Conservation (phyloP, 1,140 invertebrate species). For the Eriocheir sinensis region DNA sequence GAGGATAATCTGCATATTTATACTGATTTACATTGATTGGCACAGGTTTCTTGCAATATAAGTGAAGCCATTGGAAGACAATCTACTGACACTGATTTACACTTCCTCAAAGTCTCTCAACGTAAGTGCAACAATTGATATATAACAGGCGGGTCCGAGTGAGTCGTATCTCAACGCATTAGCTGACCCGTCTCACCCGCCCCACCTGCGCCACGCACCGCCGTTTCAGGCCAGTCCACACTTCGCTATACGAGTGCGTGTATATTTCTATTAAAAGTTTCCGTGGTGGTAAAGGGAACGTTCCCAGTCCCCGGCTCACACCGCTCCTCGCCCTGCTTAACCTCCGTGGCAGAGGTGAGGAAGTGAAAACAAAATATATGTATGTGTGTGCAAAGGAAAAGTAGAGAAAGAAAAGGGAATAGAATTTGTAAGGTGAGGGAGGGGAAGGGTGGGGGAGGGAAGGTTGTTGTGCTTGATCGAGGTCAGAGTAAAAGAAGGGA, state of each 20-base stretch:
- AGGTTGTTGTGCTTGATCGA: background rate
- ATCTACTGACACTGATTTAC: too few relatives aligned
- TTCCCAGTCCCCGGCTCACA: background rate
- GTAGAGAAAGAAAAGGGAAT: background rate
- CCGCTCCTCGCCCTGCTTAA: background rate
- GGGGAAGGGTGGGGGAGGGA: background rate
- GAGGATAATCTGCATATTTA: too few relatives aligned
- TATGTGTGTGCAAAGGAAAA: slow-evolving; percentile 25
- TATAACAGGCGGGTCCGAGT: background rate
- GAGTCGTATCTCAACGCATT: background rate
- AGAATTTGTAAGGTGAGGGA: background rate
- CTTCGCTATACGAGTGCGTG: background rate
- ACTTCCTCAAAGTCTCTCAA: too few relatives aligned
- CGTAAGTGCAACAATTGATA: background rate
- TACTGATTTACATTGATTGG: too few relatives aligned
- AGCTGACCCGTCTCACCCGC: background rate
- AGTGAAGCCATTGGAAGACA: too few relatives aligned
- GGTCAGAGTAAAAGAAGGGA: background rate
- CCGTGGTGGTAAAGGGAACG: slow-evolving; percentile 11
- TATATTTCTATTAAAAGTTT: slow-evolving; percentile 27
- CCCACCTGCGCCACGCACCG: background rate
- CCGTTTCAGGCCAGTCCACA: background rate
- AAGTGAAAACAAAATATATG: slow-evolving; percentile 18
- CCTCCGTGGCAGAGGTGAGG: slow-evolving; percentile 18
- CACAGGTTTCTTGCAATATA: too few relatives aligned